Conservation (phyloP, 2,888 invertebrate genomes). For the Cryptocephalus moraei region DNA sequence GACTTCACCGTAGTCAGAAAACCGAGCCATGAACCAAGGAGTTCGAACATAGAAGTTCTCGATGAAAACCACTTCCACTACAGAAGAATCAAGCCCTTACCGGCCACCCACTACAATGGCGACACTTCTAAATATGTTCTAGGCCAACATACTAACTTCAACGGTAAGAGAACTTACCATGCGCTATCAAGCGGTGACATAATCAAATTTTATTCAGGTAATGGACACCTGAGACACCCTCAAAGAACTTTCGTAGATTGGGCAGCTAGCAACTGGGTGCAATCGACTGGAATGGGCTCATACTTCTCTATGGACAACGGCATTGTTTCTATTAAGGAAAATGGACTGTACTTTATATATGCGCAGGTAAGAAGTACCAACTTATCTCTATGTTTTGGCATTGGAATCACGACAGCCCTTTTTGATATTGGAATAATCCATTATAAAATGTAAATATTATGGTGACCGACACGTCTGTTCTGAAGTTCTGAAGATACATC, state of each 20-base stretch:
- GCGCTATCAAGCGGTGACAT: not conserved
- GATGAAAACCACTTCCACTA: slow-evolving; percentile 14
- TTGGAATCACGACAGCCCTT: no score
- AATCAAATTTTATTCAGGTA: slow-evolving; percentile 37
- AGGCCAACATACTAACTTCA: slow-evolving; percentile 47
- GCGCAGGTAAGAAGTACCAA: slow-evolving; percentile 46
- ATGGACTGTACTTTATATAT: slow-evolving; percentile 68
- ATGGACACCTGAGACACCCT: slow-evolving; percentile 54
- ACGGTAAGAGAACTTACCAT: slow-evolving; percentile 36
- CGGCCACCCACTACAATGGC: slow-evolving; percentile 53
- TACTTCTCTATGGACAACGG: slow-evolving; percentile 54
- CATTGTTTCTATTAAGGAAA: slow-evolving; percentile 54
- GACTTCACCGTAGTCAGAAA: slow-evolving; percentile 13
- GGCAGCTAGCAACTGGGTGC: slow-evolving; percentile 54
- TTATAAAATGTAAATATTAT: not conserved
- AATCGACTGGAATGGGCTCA: slow-evolving; percentile 47
- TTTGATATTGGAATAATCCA: no score
- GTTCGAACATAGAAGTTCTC: slow-evolving; percentile 8
- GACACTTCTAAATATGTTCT: slow-evolving; percentile 49
- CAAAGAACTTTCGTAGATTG: slow-evolving; percentile 57
- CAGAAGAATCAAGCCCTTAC: slow-evolving; percentile 36
- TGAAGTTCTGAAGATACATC: not conserved
- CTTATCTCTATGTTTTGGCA: no score
- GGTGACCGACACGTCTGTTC: not conserved
- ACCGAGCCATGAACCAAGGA: slow-evolving; percentile 1